Evolutionary conservation across 1,140 invertebrate species (phyloP).

Genomic region (Mya arenaria): DNA sequence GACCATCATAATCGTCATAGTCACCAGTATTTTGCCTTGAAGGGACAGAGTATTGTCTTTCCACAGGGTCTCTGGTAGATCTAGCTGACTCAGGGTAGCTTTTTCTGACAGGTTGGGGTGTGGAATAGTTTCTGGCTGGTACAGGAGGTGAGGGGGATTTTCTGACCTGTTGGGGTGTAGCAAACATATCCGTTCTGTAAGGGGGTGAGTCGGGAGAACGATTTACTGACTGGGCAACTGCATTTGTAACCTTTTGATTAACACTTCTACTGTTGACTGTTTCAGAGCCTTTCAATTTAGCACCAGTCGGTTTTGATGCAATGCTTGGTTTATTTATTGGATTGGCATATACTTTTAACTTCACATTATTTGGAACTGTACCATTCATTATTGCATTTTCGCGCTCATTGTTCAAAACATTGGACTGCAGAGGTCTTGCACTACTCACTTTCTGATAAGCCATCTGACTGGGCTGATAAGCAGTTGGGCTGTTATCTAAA

Average conservation of each 20-base stretch:
- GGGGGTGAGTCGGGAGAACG: not conserved
- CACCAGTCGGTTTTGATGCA: not conserved
- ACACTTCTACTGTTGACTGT: not conserved
- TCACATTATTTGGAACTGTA: constrained; percentile 2
- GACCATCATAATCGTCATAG: not conserved
- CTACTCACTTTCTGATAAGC: not conserved
- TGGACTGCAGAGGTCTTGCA: not conserved
- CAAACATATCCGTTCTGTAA: constrained; percentile 25
- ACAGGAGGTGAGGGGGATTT: constrained; percentile 25
- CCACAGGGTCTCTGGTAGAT: constrained; percentile 3
- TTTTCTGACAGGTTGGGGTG: constrained; percentile 62
- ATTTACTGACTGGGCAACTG: not conserved
- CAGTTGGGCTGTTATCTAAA: not conserved
- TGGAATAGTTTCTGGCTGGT: constrained; percentile 9
- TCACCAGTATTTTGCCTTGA: not conserved
- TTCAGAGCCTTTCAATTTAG: not conserved
- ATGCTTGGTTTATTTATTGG: constrained; percentile 23
- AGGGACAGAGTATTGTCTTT: constrained; percentile 17
- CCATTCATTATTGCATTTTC: constrained; percentile 17
- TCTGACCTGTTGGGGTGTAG: constrained; percentile 32
- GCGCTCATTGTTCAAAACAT: constrained; percentile 45
- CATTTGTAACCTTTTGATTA: constrained; percentile 29
- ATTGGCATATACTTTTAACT: constrained; percentile 46
- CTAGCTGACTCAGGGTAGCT: constrained; percentile 35
- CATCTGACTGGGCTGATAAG: not conserved